A percentile compares a stretch with the other conserved stretches of the same genome.
Conservation (phyloP, 1,140 invertebrate genomes). For the Brachionus calyciflorus region DNA sequence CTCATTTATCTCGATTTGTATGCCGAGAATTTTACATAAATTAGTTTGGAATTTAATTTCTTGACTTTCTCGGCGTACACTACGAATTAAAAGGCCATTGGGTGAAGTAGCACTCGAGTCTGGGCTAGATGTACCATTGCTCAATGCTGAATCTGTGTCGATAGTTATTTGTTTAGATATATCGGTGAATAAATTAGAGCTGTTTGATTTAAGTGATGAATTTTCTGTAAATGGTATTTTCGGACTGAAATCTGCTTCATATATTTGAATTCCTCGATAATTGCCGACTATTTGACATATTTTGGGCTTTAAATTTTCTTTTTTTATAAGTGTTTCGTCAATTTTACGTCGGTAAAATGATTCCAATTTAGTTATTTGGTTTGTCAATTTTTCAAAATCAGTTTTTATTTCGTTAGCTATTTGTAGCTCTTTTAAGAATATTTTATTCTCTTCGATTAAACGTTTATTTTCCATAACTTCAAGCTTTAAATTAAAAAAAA, state of each 20-base stretch:
- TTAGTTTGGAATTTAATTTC: not conserved
- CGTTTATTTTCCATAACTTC: constrained; percentile 36
- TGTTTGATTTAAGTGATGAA: not conserved
- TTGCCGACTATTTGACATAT: constrained; percentile 24
- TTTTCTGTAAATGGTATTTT: not conserved
- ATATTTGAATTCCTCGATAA: not conserved
- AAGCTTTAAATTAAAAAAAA: constrained; percentile 9
- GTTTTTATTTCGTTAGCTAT: constrained; percentile 21
- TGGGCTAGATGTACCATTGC: not conserved
- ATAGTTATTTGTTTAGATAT: not conserved
- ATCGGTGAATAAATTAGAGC: not conserved
- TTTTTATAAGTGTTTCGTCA: not conserved
- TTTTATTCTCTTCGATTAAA: constrained; percentile 24
- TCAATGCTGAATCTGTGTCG: not conserved
- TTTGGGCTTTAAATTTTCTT: constrained; percentile 16
- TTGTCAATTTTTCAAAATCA: not conserved
- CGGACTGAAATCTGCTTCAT: constrained; percentile 25
- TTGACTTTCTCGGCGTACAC: not conserved
- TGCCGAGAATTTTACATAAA: not conserved
- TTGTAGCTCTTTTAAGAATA: constrained; percentile 28
- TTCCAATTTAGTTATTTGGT: not conserved
- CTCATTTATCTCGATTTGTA: constrained; percentile 17
- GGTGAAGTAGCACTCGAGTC: not conserved
- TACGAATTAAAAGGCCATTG: not conserved
- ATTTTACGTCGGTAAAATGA: constrained; percentile 7